Conservation (phyloP, 2,113 vertebrate genomes). For the Callocephalon fimbriatum region DNA sequence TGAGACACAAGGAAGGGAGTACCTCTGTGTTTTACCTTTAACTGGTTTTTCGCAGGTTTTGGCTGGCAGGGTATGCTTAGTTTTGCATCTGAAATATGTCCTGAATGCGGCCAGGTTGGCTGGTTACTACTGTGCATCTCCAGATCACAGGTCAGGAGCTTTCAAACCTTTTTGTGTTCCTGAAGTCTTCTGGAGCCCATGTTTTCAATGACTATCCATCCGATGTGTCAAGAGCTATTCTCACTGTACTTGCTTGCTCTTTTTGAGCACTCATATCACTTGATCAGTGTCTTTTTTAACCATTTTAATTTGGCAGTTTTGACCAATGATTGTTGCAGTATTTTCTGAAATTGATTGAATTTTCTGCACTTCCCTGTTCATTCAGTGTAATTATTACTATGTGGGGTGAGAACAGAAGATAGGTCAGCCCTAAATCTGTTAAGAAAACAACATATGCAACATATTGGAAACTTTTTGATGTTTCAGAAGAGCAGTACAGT, state of each 20-base stretch:
- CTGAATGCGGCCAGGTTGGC: too few relatives aligned
- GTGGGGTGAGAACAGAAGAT: not conserved
- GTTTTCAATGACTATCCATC: not conserved
- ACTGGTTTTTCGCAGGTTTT: not conserved
- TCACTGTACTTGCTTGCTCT: not conserved
- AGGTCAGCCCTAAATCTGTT: not conserved
- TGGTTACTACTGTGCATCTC: not conserved
- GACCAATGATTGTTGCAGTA: not conserved
- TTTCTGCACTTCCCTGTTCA: not conserved
- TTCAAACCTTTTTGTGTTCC: not conserved
- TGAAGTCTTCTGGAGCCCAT: not conserved
- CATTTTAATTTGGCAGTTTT: not conserved
- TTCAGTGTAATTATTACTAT: not conserved
- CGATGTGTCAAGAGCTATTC: not conserved
- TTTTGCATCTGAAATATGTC: not conserved
- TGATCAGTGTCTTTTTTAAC: not conserved
- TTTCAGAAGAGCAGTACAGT: not conserved
- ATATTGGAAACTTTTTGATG: not conserved
- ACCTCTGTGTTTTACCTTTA: not conserved
- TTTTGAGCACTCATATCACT: not conserved
- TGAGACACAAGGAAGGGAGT: accelerated
- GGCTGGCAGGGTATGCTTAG: not conserved
- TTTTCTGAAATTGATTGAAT: not conserved
- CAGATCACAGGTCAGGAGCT: not conserved
- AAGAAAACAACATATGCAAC: not conserved